These are phyloP conservation scores for Dromius quadrimaculatus DNA, from an alignment of 2,888 invertebrate species.

Conservation along the genomic window DNA sequence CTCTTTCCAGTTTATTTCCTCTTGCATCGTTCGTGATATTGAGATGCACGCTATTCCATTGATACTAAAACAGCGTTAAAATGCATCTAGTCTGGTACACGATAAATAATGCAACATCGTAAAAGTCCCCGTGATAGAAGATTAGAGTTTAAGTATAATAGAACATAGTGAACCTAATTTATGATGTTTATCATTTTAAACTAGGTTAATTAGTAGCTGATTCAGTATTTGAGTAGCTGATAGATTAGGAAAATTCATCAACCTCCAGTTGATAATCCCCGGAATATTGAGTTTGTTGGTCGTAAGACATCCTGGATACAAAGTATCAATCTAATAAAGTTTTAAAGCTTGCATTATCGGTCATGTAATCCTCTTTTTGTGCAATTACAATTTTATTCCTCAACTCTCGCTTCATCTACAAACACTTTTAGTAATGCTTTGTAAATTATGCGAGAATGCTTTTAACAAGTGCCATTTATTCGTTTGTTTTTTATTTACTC, in stretches of 20 bases:
- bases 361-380: no score
- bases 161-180: conserved; percentile 11
- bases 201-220: conserved; percentile 32
- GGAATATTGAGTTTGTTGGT: no score
- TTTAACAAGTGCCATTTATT: conserved; percentile 25
- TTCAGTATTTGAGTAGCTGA: conserved; percentile 18
- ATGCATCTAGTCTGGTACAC: conserved; percentile 6
- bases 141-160: neutral
- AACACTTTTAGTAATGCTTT: conserved; percentile 16
- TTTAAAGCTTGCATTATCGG: no score
- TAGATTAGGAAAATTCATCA: conserved; percentile 12
- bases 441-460: conserved; percentile 39
- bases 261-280: no score
- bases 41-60: neutral
- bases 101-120: conserved; percentile 30
- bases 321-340: no score
- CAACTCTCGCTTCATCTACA: conserved; percentile 20
- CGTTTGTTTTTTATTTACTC: conserved; percentile 13
- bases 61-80: conserved; percentile 26
- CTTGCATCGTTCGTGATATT: neutral
- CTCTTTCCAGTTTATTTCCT: no score
- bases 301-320: no score
- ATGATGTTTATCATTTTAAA: conserved; percentile 30
- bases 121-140: conserved; percentile 8
- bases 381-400: conserved; percentile 14